Percentiles rank a stretch among this genome's conserved stretches.
These are phyloP conservation scores for Drosophila pullipes DNA, from an alignment of 2,888 invertebrate species.

Conservation along the genomic window DNA sequence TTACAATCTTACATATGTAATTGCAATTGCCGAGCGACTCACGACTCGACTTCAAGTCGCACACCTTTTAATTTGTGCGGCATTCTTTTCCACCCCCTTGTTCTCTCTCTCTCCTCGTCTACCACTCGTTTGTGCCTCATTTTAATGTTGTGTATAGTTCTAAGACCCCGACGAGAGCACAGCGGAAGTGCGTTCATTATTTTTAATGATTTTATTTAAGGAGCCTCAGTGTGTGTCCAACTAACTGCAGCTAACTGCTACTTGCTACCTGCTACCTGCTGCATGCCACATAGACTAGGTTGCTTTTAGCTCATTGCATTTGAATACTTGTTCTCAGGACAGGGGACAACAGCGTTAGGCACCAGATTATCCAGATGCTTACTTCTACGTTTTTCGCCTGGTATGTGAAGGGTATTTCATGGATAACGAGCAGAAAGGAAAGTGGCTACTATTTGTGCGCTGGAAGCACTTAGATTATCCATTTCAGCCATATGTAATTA, in stretches of 20 bases:
- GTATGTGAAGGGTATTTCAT: constrained; percentile 20
- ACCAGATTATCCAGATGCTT: constrained; percentile 47
- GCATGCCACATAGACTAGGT: constrained; percentile 1
- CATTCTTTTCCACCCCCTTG: constrained; percentile 38
- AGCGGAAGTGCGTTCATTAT: constrained; percentile 79
- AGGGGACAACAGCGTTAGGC: constrained; percentile 39
- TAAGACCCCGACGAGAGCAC: constrained; percentile 66
- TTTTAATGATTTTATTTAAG: constrained; percentile 79
- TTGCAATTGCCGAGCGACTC: constrained; percentile 69
- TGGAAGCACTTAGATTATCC: background rate
- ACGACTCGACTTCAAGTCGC: constrained; percentile 63
- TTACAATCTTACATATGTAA: constrained; percentile 71
- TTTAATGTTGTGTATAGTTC: constrained; percentile 73
- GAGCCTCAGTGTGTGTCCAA: constrained; percentile 25
- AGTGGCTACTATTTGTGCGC: background rate
- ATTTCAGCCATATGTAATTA: constrained; percentile 20
- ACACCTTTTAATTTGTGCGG: constrained; percentile 79
- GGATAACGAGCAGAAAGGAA: constrained; percentile 5
- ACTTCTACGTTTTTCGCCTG: constrained; percentile 1
- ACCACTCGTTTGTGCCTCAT: constrained; percentile 46
- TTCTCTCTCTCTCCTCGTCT: background rate
- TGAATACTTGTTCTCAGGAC: constrained; percentile 48
- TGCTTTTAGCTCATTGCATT: constrained; percentile 36
- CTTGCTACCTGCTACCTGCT: constrained; percentile 8
- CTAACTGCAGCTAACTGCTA: constrained; percentile 30